Percentiles rank a stretch among this genome's conserved stretches.
Conservation (phyloP, 2,888 invertebrate species). For the Erebia palarica region DNA sequence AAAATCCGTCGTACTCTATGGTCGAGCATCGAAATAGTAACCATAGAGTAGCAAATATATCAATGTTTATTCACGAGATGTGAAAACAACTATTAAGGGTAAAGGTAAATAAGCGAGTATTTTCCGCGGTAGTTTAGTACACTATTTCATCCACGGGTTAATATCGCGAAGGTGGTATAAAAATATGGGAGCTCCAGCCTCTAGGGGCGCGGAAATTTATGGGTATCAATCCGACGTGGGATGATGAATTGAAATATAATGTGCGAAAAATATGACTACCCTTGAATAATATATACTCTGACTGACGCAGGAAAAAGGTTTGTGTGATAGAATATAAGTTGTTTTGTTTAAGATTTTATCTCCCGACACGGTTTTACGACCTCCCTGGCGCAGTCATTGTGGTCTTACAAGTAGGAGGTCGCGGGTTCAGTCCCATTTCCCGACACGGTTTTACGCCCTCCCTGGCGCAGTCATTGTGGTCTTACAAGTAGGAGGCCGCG, state of each 20-base stretch:
- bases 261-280: conserved; percentile 41
- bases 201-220: conserved; percentile 42
- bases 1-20: neutral
- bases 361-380: too few species aligned
- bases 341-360: too few species aligned
- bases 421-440: too few species aligned
- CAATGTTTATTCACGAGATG: too few species aligned
- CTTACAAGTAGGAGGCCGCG: too few species aligned
- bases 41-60: too few species aligned
- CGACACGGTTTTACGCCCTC: too few species aligned
- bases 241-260: conserved; percentile 44
- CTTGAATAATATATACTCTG: conserved; percentile 42
- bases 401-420: too few species aligned
- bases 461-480: too few species aligned
- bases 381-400: too few species aligned
- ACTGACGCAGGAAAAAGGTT: conserved; percentile 17
- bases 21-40: too few species aligned
- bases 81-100: too few species aligned
- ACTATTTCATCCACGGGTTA: conserved; percentile 41
- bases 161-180: conserved; percentile 39
- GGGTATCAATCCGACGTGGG: conserved; percentile 44
- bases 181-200: conserved; percentile 35
- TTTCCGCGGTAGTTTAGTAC: conserved; percentile 33
- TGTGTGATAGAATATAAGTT: neutral
- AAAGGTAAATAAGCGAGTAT: conserved; percentile 27